These are phyloP conservation scores for Allophyes oxyacanthae DNA, from an alignment of 2,888 invertebrate species.

Conservation along the genomic window DNA sequence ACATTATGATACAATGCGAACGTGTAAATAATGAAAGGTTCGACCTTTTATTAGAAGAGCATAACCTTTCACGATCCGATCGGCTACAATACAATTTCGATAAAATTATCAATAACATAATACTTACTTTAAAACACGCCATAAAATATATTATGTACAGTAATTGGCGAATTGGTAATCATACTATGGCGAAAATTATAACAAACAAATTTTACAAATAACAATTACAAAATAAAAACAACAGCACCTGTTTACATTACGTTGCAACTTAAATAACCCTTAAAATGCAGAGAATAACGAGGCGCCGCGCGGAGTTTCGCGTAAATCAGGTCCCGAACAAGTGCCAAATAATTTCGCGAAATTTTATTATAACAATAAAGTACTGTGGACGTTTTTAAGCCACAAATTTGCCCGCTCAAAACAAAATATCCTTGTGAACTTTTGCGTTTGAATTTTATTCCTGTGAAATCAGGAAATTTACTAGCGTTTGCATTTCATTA, in stretches of 20 bases:
- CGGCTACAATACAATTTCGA: neutral
- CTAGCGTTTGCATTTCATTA: conserved; percentile 47
- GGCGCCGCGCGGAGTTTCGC: conserved; percentile 40
- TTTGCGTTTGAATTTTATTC: conserved; percentile 54
- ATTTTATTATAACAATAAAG: conserved; percentile 83
- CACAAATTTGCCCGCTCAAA: conserved; percentile 73
- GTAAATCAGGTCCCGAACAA: conserved; percentile 74
- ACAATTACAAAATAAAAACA: conserved; percentile 45
- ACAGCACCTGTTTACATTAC: conserved; percentile 42
- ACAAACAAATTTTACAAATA: conserved; percentile 27
- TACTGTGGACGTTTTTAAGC: conserved; percentile 70
- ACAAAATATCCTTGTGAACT: conserved; percentile 75
- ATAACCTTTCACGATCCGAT: conserved; percentile 22
- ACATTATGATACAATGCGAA: conserved; percentile 5
- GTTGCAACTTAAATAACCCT: conserved; percentile 58
- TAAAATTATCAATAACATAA: conserved; percentile 18
- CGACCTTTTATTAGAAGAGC: conserved; percentile 22
- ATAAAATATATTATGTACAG: conserved; percentile 11
- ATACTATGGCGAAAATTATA: conserved; percentile 19
- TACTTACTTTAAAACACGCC: neutral
- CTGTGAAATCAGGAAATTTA: conserved; percentile 56
- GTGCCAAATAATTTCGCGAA: conserved; percentile 74
- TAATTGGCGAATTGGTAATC: no score
- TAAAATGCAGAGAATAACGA: conserved; percentile 65
- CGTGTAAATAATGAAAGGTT: conserved; percentile 10